A percentile compares a stretch with the other conserved stretches of the same genome.
Evolutionary conservation across 2,888 invertebrate species (phyloP).

Genomic region (Machimus rusticus): DNA sequence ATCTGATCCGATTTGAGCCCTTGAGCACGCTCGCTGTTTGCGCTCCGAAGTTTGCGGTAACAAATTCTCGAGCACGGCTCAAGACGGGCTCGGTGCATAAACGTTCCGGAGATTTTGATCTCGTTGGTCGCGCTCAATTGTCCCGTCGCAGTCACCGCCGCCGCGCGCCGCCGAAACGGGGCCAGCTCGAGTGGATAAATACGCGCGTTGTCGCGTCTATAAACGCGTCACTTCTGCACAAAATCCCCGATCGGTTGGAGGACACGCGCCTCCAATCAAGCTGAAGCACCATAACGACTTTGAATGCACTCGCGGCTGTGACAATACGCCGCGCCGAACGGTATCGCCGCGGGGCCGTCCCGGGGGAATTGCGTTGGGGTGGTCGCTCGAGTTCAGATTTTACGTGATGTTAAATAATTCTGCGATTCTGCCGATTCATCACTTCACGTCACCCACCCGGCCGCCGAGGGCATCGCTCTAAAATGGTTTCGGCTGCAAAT

Average conservation of each 20-base stretch:
- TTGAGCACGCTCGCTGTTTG: slow-evolving; percentile 44
- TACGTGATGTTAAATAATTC: slow-evolving; percentile 47
- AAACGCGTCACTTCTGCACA: background rate
- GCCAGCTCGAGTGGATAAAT: slow-evolving; percentile 1
- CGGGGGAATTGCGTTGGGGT: slow-evolving; percentile 22
- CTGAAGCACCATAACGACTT: slow-evolving; percentile 29
- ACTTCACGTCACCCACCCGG: background rate
- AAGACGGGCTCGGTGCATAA: slow-evolving; percentile 4
- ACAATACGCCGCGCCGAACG: background rate
- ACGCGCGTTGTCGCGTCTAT: background rate
- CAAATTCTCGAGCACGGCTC: slow-evolving; percentile 30
- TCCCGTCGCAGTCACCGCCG: background rate
- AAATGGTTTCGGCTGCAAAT: slow-evolving; percentile 29
- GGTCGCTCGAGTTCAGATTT: slow-evolving; percentile 36
- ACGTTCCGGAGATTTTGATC: slow-evolving; percentile 3
- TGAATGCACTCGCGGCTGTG: background rate
- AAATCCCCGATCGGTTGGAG: slow-evolving; percentile 14
- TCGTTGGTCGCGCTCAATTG: background rate
- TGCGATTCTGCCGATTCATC: slow-evolving; percentile 38
- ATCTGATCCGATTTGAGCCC: slow-evolving; percentile 43
- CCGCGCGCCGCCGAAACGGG: background rate
- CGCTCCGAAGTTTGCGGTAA: background rate
- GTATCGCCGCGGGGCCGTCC: background rate
- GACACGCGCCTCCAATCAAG: slow-evolving; percentile 36
- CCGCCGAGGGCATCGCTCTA: background rate